Evolutionary conservation across 1,140 invertebrate genomes (phyloP), one percentile per base, ranked within the genome.

Genomic region (Lasioglossum albipes): DNA sequence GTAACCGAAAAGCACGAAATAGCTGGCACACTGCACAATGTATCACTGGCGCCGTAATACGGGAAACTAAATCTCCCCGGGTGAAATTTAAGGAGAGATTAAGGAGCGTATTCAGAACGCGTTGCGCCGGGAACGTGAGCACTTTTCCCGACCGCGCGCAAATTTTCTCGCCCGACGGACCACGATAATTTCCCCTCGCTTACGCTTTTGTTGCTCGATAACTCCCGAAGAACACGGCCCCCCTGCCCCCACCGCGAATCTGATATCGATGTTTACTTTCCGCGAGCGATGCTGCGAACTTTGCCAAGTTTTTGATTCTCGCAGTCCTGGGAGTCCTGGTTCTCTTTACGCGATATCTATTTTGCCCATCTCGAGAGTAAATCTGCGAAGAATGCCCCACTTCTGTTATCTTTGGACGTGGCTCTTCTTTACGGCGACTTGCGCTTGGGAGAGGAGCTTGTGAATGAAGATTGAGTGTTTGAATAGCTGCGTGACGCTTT

Each of bases 101-200:
- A 65, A 65, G 42, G 42, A 16, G 5, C 72, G 42, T 74, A 74
- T 74, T 74, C 72, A 36, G 42, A 65, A 74, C 61, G 18, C 72
- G 61, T 65, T 42, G n/a, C 36, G 36, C 16, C 49, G n/a, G 18
- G 42, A 65, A 64, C 61, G 61, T 52, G 27, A 36, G 10, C 61
- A 65, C 42, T 65, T 31, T 36, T 64, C 27, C 27, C 2, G 18
- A 13, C 20, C 27, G 1, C 7, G 20, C 41, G 16, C 5, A 1
- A 68, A 49, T 52, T 68, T 68, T 68, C 10, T 49, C 7, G 13
- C 59, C 7, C 22, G 12, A 12, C 7, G 41, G 61, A 45, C 41
- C 22, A 31, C 42, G 20, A 27, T 73, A 62, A 62, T 18, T 70
- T 16, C 27, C 45, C 18, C 31, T 57, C 18, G 52, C 52, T 68